Percentiles rank a stretch among this genome's conserved stretches.
phyloP scores from a whole-genome alignment of 2,888 invertebrate species.

The Acanthosoma haemorrhoidale region DNA sequence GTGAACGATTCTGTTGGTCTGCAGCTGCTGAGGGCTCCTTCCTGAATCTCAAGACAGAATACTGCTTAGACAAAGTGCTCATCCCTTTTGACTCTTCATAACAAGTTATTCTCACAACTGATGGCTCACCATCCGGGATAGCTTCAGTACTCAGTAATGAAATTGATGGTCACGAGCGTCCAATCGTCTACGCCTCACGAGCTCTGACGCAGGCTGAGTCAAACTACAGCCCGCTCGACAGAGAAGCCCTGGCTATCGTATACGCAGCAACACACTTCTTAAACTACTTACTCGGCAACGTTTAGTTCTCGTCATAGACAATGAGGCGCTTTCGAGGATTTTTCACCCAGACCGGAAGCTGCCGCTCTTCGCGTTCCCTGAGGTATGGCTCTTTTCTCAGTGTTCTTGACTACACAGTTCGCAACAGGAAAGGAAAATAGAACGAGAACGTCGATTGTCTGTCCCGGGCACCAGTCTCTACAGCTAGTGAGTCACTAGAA shows the following conservation, averaged over 20 bases:
- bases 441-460: constrained; percentile 37
- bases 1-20: constrained; percentile 36
- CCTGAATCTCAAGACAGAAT: constrained; percentile 38
- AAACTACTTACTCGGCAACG: constrained; percentile 32
- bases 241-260: constrained; percentile 36
- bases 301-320: constrained; percentile 32
- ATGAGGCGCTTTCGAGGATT: constrained; percentile 29
- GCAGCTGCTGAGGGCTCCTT: constrained; percentile 39
- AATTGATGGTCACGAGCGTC: constrained; percentile 34
- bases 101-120: constrained; percentile 37
- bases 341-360: constrained; percentile 27
- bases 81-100: constrained; percentile 38
- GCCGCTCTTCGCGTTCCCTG: constrained; percentile 30
- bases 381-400: constrained; percentile 34
- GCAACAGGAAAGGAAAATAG: constrained; percentile 33
- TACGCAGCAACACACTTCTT: constrained; percentile 34
- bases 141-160: constrained; percentile 34
- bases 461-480: constrained; percentile 28
- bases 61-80: constrained; percentile 39
- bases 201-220: constrained; percentile 28
- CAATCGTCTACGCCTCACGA: constrained; percentile 31
- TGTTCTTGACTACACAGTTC: constrained; percentile 35
- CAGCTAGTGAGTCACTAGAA: constrained; percentile 2
- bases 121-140: constrained; percentile 35
- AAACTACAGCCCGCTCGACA: constrained; percentile 36